These are phyloP conservation scores for Brachypodius melanocephalos DNA, from an alignment of 2,113 vertebrate genomes.

Conservation along the genomic window DNA sequence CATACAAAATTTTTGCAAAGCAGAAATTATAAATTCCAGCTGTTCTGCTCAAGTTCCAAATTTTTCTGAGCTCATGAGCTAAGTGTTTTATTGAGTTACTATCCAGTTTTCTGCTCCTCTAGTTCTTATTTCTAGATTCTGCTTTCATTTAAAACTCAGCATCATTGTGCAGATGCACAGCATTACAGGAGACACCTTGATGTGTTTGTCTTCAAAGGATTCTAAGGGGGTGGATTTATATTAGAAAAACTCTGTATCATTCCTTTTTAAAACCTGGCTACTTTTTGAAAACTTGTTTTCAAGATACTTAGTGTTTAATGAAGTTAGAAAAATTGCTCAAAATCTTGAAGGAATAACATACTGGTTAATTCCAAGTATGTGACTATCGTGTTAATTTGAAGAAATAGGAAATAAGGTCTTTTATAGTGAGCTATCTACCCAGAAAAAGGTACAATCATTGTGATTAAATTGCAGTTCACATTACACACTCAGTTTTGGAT, in stretches of 20 bases:
- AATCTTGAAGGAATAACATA: background rate
- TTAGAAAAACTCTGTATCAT: fast-evolving
- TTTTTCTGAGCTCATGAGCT: background rate
- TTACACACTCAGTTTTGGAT: background rate
- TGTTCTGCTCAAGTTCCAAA: background rate
- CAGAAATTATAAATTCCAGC: background rate
- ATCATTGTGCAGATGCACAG: background rate
- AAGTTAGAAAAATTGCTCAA: background rate
- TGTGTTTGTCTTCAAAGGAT: background rate
- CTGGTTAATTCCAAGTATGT: background rate
- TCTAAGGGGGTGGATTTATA: background rate
- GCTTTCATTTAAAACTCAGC: background rate
- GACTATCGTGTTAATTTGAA: background rate
- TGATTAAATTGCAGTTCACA: background rate
- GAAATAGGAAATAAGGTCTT: background rate
- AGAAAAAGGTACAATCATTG: background rate
- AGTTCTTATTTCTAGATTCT: background rate
- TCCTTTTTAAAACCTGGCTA: background rate
- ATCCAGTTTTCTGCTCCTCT: background rate
- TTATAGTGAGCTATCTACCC: background rate
- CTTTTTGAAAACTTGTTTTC: background rate
- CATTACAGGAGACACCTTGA: background rate
- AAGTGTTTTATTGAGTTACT: background rate
- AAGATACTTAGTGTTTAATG: background rate
- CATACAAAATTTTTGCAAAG: background rate